These are phyloP conservation scores for Gadus macrocephalus DNA, from an alignment of 2,113 vertebrate genomes.

Conservation along the genomic window DNA sequence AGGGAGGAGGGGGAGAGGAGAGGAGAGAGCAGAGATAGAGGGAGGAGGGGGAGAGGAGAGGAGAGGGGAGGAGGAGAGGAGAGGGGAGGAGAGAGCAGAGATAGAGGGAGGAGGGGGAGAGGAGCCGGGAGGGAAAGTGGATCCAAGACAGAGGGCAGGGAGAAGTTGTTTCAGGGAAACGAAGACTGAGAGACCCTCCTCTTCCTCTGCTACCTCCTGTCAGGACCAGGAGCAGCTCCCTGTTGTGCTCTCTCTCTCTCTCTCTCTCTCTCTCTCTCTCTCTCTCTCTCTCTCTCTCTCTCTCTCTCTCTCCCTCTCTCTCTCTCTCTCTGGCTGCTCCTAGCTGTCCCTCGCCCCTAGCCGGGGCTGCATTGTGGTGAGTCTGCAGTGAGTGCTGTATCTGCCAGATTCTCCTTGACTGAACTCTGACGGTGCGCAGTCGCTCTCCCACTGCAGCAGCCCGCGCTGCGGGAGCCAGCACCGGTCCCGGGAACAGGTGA, in stretches of 20 bases:
- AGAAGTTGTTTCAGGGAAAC: neutral
- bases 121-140: constrained; percentile 1
- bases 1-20: constrained; percentile 6
- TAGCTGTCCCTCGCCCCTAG: constrained; percentile 21
- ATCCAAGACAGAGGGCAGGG: neutral
- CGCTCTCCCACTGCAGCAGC: constrained; percentile 60
- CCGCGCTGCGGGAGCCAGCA: constrained; percentile 41
- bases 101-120: constrained; percentile 18
- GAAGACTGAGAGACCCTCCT: neutral
- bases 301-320: constrained; percentile 33
- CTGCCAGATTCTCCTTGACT: constrained; percentile 67
- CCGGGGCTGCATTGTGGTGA: constrained; percentile 55
- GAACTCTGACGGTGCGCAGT: constrained; percentile 69
- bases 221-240: constrained; percentile 6
- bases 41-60: too few species aligned
- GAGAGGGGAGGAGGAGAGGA: constrained; percentile 12
- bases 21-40: constrained; percentile 18
- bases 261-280: constrained; percentile 8
- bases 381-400: constrained; percentile 65
- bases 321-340: constrained; percentile 7
- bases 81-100: neutral
- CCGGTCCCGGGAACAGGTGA: constrained; percentile 51
- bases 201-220: neutral
- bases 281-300: neutral
- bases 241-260: neutral